These are phyloP conservation scores for Dicycla oo DNA, from an alignment of 2,888 invertebrate genomes.

Conservation along the genomic window DNA sequence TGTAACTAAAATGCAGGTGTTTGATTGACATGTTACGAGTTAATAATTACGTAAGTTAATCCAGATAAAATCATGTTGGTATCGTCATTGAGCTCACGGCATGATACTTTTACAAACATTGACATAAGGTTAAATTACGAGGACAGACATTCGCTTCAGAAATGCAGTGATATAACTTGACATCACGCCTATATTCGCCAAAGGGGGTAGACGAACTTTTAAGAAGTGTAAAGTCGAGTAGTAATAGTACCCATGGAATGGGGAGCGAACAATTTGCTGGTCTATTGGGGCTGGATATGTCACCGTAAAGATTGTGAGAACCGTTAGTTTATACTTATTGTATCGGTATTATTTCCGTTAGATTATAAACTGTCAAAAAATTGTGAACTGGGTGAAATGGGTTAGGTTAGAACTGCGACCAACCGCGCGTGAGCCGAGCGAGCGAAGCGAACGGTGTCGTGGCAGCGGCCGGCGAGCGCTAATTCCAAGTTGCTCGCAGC, in stretches of 20 bases:
- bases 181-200: not conserved
- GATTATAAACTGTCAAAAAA: too few species aligned
- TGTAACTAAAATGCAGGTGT: not conserved
- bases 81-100: not conserved
- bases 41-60: not conserved
- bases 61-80: conserved; percentile 5
- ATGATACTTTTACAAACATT: conserved; percentile 8
- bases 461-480: too few species aligned
- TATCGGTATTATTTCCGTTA: too few species aligned
- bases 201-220: not conserved
- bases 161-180: not conserved
- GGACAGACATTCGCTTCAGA: not conserved
- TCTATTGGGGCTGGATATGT: not conserved
- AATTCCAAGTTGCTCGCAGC: too few species aligned
- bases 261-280: not conserved
- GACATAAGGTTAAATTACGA: conserved; percentile 13
- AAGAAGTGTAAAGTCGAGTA: not conserved
- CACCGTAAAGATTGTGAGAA: too few species aligned
- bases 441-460: too few species aligned
- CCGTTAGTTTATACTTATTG: too few species aligned
- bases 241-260: not conserved
- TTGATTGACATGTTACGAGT: too few species aligned
- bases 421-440: too few species aligned
- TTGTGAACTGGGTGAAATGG: too few species aligned
- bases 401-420: too few species aligned